Conservation (phyloP, 2,797 vertebrate genomes). For the Oceanodroma leucorhoa region DNA sequence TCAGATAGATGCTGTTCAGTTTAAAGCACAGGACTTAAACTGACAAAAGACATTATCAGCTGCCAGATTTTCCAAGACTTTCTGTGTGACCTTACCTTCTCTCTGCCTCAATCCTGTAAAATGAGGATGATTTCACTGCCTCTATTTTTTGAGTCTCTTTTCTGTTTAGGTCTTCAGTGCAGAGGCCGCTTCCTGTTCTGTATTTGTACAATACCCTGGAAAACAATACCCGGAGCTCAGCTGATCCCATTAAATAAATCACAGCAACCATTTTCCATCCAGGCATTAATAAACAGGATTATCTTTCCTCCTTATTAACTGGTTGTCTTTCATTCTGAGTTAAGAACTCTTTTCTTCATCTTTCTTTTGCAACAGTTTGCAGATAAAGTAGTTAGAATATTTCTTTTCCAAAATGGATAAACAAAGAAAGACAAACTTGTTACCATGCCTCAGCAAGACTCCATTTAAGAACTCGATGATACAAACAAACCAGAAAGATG, state of each 20-base stretch:
- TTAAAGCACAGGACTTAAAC: neutral
- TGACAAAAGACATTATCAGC: neutral
- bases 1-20: neutral
- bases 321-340: neutral
- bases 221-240: neutral
- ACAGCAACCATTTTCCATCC: neutral
- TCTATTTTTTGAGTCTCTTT: neutral
- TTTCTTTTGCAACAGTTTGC: neutral
- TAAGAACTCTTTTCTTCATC: neutral
- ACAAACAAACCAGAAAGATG: constrained; percentile 1
- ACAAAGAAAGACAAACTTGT: neutral
- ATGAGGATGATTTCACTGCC: neutral
- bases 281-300: neutral
- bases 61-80: neutral
- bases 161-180: neutral
- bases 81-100: neutral
- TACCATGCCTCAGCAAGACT: neutral
- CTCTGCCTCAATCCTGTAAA: neutral
- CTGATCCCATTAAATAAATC: neutral
- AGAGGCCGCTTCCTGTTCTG: neutral
- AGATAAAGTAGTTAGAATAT: neutral
- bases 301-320: neutral
- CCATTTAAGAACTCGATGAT: neutral
- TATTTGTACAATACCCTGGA: neutral
- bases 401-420: neutral